Conservation (phyloP, 2,797 vertebrate genomes). For the Mormyrus hasselquistii region DNA sequence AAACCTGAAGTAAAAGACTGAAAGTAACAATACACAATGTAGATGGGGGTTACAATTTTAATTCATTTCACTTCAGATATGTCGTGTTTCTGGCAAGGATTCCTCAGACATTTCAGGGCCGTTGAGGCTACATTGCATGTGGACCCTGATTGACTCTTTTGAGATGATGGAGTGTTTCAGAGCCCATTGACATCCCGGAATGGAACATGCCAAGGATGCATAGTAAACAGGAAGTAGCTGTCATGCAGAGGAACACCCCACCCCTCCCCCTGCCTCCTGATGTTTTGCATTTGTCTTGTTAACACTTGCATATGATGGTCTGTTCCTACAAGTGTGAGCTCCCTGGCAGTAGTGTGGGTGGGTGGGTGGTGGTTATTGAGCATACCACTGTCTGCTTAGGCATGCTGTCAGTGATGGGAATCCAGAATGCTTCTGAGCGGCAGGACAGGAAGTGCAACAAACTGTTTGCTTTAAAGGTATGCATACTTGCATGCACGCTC, state of each 20-base stretch:
- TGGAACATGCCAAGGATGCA: neutral
- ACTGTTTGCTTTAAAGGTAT: neutral
- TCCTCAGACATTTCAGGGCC: neutral
- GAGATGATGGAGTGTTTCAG: neutral
- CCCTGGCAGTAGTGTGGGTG: neutral
- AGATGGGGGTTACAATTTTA: neutral
- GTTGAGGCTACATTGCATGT: neutral
- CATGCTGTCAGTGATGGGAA: conserved; percentile 9
- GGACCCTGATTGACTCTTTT: neutral
- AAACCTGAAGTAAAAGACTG: neutral
- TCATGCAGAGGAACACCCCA: neutral
- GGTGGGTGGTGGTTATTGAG: neutral
- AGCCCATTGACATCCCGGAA: neutral
- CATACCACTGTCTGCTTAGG: neutral
- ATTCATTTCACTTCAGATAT: neutral
- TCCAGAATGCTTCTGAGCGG: neutral
- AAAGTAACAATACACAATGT: neutral
- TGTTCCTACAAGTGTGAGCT: neutral
- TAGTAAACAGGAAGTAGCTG: neutral
- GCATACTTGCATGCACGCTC: neutral
- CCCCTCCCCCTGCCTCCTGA: neutral
- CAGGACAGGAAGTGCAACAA: neutral
- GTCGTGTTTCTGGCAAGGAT: neutral
- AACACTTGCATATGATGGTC: neutral
- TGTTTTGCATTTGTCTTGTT: conserved; percentile 1